These are phyloP conservation scores for Casuarius casuarius DNA, from an alignment of 2,113 vertebrate genomes.

Conservation along the genomic window DNA sequence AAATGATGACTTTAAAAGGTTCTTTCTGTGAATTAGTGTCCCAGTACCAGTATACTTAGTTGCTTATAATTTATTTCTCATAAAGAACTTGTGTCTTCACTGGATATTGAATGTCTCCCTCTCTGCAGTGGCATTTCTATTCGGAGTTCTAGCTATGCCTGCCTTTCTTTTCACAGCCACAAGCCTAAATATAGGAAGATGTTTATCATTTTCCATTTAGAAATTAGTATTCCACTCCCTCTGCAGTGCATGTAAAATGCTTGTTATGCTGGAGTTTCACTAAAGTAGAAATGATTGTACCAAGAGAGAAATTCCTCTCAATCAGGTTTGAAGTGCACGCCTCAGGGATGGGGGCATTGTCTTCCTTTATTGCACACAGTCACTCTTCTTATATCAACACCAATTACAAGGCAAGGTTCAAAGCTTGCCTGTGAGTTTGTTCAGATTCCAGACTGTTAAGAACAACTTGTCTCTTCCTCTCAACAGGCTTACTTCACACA, in stretches of 20 bases:
- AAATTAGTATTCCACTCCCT: conserved; percentile 56
- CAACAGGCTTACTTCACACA: neutral
- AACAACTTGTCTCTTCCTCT: conserved; percentile 11
- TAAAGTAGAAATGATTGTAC: conserved; percentile 44
- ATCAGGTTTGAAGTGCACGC: conserved; percentile 53
- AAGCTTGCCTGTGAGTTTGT: conserved; percentile 24
- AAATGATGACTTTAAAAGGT: neutral
- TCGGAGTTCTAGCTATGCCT: conserved; percentile 1
- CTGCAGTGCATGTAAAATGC: conserved; percentile 28
- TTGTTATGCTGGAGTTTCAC: conserved; percentile 22
- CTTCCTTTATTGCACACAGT: conserved; percentile 36
- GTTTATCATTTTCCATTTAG: conserved; percentile 46
- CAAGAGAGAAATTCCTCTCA: conserved; percentile 42
- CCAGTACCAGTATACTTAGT: neutral
- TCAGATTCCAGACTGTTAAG: conserved; percentile 32
- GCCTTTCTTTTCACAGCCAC: neutral
- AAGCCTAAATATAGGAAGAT: conserved; percentile 35
- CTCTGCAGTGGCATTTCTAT: conserved; percentile 13
- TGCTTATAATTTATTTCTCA: neutral
- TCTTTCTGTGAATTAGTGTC: neutral
- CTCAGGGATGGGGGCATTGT: neutral
- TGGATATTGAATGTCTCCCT: neutral
- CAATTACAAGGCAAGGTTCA: conserved; percentile 33
- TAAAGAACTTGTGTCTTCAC: neutral
- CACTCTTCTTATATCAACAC: conserved; percentile 46